Evolutionary conservation across 2,113 vertebrate species (phyloP).

Genomic region (Lycaon pictus): DNA sequence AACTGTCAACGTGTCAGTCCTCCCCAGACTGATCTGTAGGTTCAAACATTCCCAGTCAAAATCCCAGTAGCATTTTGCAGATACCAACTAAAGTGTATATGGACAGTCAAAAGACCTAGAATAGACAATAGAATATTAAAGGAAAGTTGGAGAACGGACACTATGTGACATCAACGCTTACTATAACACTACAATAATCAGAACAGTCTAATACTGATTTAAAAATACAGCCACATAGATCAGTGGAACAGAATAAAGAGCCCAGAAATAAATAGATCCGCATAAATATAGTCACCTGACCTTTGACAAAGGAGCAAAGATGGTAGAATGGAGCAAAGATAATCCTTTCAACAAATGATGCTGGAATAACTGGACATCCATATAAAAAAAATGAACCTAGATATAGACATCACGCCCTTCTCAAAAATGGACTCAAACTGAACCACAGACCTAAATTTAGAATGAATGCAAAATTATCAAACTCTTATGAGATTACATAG

Average conservation of each 20-base stretch:
- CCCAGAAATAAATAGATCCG: not conserved
- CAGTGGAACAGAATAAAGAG: not conserved
- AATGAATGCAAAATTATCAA: not conserved
- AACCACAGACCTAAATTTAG: not conserved
- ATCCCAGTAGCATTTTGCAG: not conserved
- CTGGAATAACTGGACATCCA: not conserved
- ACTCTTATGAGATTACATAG: not conserved
- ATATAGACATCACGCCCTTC: not conserved
- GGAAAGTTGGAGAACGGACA: not conserved
- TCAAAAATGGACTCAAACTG: not conserved
- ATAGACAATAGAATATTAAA: not conserved
- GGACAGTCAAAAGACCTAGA: not conserved
- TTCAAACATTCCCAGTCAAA: not conserved
- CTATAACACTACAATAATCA: not conserved
- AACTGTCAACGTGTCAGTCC: not conserved
- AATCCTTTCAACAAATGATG: not conserved
- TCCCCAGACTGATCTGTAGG: not conserved
- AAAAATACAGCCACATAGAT: not conserved
- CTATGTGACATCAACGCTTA: not conserved
- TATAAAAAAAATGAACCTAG: not conserved
- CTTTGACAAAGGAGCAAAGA: not conserved
- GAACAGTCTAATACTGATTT: not conserved
- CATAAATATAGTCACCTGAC: not conserved
- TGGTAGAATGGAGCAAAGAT: not conserved
- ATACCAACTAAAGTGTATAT: not conserved